Percentiles rank a stretch among this genome's conserved stretches.
Evolutionary conservation across 30 jellyfish, hydroid and myxozoan genomes (phyloP).

Genomic region (Sanderia malayensis): DNA sequence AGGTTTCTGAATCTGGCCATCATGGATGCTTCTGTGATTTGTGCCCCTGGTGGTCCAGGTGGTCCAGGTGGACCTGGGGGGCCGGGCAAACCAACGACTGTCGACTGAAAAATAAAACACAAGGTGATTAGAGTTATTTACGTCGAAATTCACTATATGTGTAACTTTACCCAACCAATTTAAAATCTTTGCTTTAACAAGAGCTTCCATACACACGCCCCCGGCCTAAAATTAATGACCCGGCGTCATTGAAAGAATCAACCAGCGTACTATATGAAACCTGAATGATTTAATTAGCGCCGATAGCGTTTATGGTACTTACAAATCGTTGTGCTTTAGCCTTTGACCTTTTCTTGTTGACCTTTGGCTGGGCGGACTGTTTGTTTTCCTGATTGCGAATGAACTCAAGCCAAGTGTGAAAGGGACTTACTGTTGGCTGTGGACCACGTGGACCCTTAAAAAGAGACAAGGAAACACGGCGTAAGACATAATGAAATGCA

Average conservation of each 20-base stretch:
- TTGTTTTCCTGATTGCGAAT: conserved; percentile 59
- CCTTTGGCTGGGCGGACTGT: conserved; percentile 1
- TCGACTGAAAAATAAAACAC: conserved; percentile 34
- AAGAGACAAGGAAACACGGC: neutral
- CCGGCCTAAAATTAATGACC: no score
- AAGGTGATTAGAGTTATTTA: no score
- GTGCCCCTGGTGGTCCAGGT: conserved; percentile 89
- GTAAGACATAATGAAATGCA: no score
- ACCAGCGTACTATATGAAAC: no score
- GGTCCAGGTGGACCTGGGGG: conserved; percentile 99
- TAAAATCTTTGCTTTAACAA: no score
- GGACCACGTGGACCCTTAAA: conserved; percentile 13
- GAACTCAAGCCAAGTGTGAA: conserved; percentile 76
- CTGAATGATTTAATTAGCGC: no score
- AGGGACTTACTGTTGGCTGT: conserved; percentile 53
- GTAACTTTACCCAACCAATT: no score
- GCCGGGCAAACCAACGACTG: conserved; percentile 87
- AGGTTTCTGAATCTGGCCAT: conserved; percentile 87
- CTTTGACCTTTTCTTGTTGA: conserved; percentile 25
- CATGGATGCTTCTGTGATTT: conserved; percentile 81
- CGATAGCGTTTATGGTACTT: no score
- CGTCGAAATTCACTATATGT: no score
- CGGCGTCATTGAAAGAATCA: no score
- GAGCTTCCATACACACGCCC: no score
- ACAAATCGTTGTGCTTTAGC: conserved; percentile 42